Evolutionary conservation across 2,888 invertebrate species (phyloP).

Genomic region (Acleris emargana): DNA sequence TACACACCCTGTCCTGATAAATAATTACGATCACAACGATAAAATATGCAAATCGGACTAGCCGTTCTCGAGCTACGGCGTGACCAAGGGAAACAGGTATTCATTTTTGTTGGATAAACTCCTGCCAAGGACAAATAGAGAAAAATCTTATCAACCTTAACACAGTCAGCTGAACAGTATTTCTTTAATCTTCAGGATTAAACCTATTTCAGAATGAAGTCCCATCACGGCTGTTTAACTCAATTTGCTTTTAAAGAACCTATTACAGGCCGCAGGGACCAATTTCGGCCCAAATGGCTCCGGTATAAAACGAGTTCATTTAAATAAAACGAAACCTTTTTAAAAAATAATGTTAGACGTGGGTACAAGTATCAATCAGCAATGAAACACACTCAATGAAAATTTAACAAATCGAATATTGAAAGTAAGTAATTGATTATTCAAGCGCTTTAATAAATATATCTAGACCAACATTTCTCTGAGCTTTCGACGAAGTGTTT

Average conservation of each 20-base stretch:
- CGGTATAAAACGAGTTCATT: slow-evolving; percentile 74
- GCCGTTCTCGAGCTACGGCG: too few relatives aligned
- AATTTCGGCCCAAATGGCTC: slow-evolving; percentile 68
- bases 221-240: slow-evolving; percentile 76
- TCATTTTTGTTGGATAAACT: too few relatives aligned
- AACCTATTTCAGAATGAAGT: slow-evolving; percentile 70
- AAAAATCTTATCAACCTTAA: slow-evolving; percentile 12
- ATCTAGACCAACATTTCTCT: slow-evolving; percentile 58
- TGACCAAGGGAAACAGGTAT: too few relatives aligned
- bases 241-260: slow-evolving; percentile 76
- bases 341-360: slow-evolving; percentile 58
- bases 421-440: too few relatives aligned
- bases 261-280: slow-evolving; percentile 76
- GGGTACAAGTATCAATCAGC: too few relatives aligned
- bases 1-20: too few relatives aligned
- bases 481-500: slow-evolving; percentile 85
- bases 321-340: slow-evolving; percentile 75
- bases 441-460: too few relatives aligned
- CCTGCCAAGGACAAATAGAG: too few relatives aligned
- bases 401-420: too few relatives aligned
- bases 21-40: too few relatives aligned
- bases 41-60: too few relatives aligned
- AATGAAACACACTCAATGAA: too few relatives aligned
- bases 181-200: slow-evolving; percentile 59
- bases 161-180: slow-evolving; percentile 41